Evolutionary conservation across 1,140 invertebrate genomes (phyloP), one percentile per base, ranked within the genome.

Genomic region (Drosophila equinoxialis): DNA sequence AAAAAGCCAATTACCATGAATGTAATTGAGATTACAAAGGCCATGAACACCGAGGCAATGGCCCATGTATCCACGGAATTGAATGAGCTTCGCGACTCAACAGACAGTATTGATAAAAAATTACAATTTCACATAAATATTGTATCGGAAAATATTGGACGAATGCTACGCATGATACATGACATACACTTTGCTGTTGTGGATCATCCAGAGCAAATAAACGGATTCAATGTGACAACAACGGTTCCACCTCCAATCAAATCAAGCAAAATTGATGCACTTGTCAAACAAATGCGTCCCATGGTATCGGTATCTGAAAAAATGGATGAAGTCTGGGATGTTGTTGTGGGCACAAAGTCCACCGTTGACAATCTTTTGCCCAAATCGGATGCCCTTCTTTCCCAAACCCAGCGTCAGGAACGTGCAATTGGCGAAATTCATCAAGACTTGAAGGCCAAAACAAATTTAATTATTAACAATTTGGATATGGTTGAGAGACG

Each of bases 321-420:
- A 92, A 97, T 97, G 96, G 96, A 97, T 77, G 96, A 97, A 93
- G 96, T 97, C 5, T 97, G 96, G 96, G 95, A 96, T 81, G 96
- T 97, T 13, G 96, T 97, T 17, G 96, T 97, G 5, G 96, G 96
- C 2, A 97, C 96, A 1, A 97, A 97, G 90, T 96, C 95, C 76
- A 96, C 96, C 0, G 96, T 97, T 6, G 96, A 97, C 90, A 94
- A 96, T 85, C 93, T 97, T 48, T 94, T 97, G 17, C 96, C 96
- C 1, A 97, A 97, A 92, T 97, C 96, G 0, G 96, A 97, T 79
- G 96, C 96, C 73, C 93, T 97, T 1, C 92, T 98, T 1, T 96
- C 96, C 2, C 96, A 97, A 91, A 97, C 96, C 0, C 96, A 97
- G 81, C 92, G 97, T 17, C 97, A 97, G 85, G 96, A 97, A 87